Evolutionary conservation across 2,888 invertebrate genomes (phyloP).

Genomic region (Scaptomyza polygonia): DNA sequence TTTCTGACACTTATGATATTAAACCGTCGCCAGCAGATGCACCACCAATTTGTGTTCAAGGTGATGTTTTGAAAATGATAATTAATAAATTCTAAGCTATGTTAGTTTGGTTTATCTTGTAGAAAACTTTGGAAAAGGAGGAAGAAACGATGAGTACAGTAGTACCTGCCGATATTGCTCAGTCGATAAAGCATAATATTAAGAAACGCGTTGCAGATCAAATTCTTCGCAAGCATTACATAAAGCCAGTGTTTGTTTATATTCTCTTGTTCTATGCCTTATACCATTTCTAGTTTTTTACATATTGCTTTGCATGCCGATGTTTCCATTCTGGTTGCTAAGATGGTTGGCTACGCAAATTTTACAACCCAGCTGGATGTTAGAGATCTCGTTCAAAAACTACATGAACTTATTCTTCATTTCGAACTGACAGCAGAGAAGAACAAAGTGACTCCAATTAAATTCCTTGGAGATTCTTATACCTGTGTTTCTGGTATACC

Average conservation of each 20-base stretch:
- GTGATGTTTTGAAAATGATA: conserved; percentile 3
- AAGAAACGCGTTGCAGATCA: conserved; percentile 84
- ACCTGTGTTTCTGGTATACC: conserved; percentile 96
- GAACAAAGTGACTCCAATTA: conserved; percentile 91
- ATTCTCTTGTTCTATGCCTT: background rate
- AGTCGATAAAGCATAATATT: conserved; percentile 86
- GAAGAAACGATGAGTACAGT: conserved; percentile 93
- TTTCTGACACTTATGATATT: conserved; percentile 26
- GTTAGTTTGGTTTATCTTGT: background rate
- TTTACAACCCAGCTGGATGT: conserved; percentile 91
- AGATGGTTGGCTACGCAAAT: conserved; percentile 94
- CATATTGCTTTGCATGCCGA: conserved; percentile 94
- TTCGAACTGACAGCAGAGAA: conserved; percentile 95
- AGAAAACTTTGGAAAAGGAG: conserved; percentile 86
- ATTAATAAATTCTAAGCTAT: background rate
- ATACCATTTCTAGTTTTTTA: conserved; percentile 87
- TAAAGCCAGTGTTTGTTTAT: conserved; percentile 20
- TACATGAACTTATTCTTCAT: conserved; percentile 94
- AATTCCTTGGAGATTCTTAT: conserved; percentile 96
- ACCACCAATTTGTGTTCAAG: conserved; percentile 29
- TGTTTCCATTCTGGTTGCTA: conserved; percentile 95
- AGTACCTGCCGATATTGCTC: conserved; percentile 92
- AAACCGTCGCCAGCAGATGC: conserved; percentile 35
- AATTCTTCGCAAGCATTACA: background rate
- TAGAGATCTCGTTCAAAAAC: conserved; percentile 91